Base-by-base conservation (phyloP, 2,888 invertebrate genomes). In the Cheilosia grossa region DNA sequence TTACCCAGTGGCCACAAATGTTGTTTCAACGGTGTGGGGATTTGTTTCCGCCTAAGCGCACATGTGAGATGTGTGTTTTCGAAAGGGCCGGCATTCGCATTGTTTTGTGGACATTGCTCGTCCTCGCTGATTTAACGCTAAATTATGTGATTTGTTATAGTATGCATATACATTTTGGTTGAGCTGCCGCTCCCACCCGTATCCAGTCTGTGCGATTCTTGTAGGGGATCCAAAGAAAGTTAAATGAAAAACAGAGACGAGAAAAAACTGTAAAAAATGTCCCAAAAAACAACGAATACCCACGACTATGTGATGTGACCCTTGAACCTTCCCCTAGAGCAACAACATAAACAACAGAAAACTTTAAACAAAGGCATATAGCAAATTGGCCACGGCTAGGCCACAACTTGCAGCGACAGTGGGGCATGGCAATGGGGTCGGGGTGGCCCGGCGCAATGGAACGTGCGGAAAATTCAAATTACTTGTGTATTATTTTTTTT, bases 401-500 rank as follows among this genome's bases (percentile, higher is more conserved):
- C 59, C 47, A 40, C 30, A 81, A 81, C 80, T 73, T 78, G 77
- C 56, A 72, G 33, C 58, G 61, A 37, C 61, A 49, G 51, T 58
- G 6, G 5, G 47, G 73, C 33, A 37, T 51, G 66, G 27, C 33
- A 37, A 19, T 15, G 27, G 30, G 51, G 49, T 42, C 44, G 54
- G 63, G 27, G 27, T 27, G 27, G 30, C 30, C 0, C 30, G 47
- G 59, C 79, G 63, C 81, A 82, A 63, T 77, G 67, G 69, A 82
- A 86, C 86, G 86, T 86, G 86, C 73, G 69, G 86, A 86, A 82
- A 86, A 86, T 86, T 86, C 86, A 86, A 86, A 86, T 86, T 82
- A 79, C 74, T 82, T 86, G 72, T 75, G 54, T 79, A 80, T 83
- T 78, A 80, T 74, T 86, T 83, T 86, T 86, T 83, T 83, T 72